phyloP scores from a whole-genome alignment of 1,140 invertebrate genomes.

The Zophobas atratus region DNA sequence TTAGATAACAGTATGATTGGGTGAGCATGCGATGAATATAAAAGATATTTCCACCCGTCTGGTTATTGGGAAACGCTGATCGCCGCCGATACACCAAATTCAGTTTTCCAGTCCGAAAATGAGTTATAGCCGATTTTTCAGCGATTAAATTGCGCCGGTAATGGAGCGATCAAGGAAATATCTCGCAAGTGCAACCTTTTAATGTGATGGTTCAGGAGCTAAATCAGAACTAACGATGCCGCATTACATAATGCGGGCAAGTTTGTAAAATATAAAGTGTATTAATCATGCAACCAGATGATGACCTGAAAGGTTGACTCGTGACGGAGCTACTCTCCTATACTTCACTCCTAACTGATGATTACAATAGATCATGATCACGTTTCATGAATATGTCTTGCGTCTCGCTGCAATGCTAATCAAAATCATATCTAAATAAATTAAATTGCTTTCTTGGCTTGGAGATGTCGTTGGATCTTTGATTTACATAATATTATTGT shows the following conservation, averaged over 20 bases:
- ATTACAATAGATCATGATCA: constrained; percentile 53
- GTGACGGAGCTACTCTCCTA: constrained; percentile 45
- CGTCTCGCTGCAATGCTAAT: constrained; percentile 47
- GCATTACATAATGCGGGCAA: constrained; percentile 37
- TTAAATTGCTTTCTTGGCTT: constrained; percentile 26
- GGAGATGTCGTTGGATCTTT: constrained; percentile 8
- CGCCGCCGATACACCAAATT: constrained; percentile 5
- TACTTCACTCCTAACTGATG: constrained; percentile 44
- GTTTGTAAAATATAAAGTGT: constrained; percentile 38
- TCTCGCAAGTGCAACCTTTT: not conserved
- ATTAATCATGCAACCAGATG: constrained; percentile 44
- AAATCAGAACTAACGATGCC: constrained; percentile 4
- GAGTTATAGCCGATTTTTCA: constrained; percentile 1
- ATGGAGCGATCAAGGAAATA: not conserved
- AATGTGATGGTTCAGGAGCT: constrained; percentile 14
- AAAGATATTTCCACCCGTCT: constrained; percentile 20
- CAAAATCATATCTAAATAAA: constrained; percentile 45
- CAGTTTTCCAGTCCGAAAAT: constrained; percentile 19
- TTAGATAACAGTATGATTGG: constrained; percentile 47
- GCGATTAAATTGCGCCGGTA: not conserved
- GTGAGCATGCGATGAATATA: constrained; percentile 42
- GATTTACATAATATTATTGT: not conserved
- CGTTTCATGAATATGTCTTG: constrained; percentile 47
- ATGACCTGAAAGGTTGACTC: constrained; percentile 45
- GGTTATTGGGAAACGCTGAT: not conserved